phyloP scores from a whole-genome alignment of 92 coral and sea anemone species.

The Plumapathes pennacea region DNA sequence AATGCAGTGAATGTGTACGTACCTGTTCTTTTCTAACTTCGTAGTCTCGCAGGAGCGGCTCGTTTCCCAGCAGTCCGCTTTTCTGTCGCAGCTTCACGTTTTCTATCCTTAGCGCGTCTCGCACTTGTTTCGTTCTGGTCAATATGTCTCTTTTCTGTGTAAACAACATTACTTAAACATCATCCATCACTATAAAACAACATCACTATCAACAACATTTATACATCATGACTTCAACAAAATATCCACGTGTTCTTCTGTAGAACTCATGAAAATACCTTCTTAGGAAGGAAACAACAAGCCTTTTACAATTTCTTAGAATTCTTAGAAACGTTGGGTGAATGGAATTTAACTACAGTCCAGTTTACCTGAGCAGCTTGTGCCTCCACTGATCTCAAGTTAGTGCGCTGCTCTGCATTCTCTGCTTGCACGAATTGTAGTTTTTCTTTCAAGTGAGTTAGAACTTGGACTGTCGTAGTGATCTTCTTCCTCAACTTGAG shows the following conservation, averaged over 20 bases:
- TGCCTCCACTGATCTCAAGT: slow-evolving; percentile 78
- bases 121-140: slow-evolving; percentile 92
- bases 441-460: slow-evolving; percentile 95
- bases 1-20: not conserved
- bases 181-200: too few species aligned
- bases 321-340: too few species aligned
- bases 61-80: slow-evolving; percentile 96
- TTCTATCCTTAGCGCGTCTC: slow-evolving; percentile 97
- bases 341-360: not conserved
- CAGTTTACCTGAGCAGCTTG: slow-evolving; percentile 83
- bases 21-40: slow-evolving; percentile 97
- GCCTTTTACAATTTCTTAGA: too few species aligned
- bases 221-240: too few species aligned
- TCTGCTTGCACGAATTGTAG: slow-evolving; percentile 94
- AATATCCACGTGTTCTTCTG: too few species aligned
- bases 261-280: too few species aligned
- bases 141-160: slow-evolving; percentile 86
- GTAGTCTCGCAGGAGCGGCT: slow-evolving; percentile 86
- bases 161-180: too few species aligned
- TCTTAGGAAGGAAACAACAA: too few species aligned
- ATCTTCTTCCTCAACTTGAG: slow-evolving; percentile 93
- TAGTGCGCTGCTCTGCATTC: slow-evolving; percentile 81
- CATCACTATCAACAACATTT: too few species aligned
- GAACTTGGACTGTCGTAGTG: slow-evolving; percentile 96
- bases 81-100: slow-evolving; percentile 97